phyloP scores from a whole-genome alignment of 2,888 invertebrate species.

The Xanthostigma xanthostigma region DNA sequence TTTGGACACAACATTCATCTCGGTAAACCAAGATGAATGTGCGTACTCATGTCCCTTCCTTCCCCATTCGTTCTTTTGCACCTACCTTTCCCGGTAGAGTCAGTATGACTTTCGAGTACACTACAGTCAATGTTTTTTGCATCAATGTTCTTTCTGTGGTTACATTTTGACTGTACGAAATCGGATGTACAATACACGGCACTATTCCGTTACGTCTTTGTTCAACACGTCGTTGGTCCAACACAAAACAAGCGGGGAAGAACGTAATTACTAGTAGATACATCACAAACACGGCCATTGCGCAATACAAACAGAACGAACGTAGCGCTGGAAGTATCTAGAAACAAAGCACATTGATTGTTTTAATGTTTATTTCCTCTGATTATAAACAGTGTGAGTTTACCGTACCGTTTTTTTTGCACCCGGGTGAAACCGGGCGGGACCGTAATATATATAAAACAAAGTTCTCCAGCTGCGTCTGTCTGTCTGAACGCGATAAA shows the following conservation, averaged over 20 bases:
- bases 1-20: too few relatives aligned
- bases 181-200: slow-evolving; percentile 48
- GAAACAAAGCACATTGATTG: slow-evolving; percentile 13
- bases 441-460: too few relatives aligned
- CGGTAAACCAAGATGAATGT: too few relatives aligned
- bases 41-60: too few relatives aligned
- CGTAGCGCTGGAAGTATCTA: slow-evolving; percentile 64
- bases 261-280: slow-evolving; percentile 67
- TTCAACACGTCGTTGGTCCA: slow-evolving; percentile 51
- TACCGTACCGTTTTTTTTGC: too few relatives aligned
- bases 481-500: too few relatives aligned
- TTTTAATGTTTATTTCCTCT: not conserved
- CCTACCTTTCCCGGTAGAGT: slow-evolving; percentile 47
- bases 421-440: too few relatives aligned
- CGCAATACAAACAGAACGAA: slow-evolving; percentile 72
- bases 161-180: slow-evolving; percentile 32
- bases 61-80: too few relatives aligned
- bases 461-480: too few relatives aligned
- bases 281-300: slow-evolving; percentile 58
- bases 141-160: slow-evolving; percentile 39
- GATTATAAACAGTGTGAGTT: not conserved
- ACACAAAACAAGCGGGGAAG: slow-evolving; percentile 59
- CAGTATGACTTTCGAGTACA: slow-evolving; percentile 50
- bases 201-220: slow-evolving; percentile 47
- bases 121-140: slow-evolving; percentile 37